phyloP scores from a whole-genome alignment of 2,113 vertebrate species.

The Pachyramphus minor region DNA sequence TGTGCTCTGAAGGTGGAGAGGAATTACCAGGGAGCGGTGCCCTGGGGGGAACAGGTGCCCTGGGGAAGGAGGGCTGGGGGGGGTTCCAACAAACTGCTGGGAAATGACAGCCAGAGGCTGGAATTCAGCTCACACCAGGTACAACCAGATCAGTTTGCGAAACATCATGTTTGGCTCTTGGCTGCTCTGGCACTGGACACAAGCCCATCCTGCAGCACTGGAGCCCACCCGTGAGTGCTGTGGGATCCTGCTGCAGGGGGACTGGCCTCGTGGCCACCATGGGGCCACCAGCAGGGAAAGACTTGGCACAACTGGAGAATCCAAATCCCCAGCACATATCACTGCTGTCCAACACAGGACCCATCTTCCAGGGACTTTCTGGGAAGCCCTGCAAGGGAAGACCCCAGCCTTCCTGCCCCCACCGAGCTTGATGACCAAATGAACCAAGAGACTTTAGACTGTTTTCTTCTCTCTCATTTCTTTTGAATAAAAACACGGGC shows the following conservation, averaged over 20 bases:
- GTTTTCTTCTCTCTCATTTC: not conserved
- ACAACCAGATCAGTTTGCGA: not conserved
- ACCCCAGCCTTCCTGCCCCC: not conserved
- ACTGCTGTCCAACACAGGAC: not conserved
- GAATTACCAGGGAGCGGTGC: rapidly evolving
- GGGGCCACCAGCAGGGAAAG: not conserved
- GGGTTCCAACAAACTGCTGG: not conserved
- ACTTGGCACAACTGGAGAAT: not conserved
- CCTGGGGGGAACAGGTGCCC: rapidly evolving
- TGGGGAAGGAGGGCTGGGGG: not conserved
- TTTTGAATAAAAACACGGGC: not conserved
- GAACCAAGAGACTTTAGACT: rapidly evolving
- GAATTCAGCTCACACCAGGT: not conserved
- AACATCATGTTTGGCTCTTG: rapidly evolving
- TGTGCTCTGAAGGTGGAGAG: rapidly evolving
- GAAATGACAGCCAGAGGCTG: not conserved
- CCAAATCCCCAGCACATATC: not conserved
- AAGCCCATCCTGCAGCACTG: not conserved
- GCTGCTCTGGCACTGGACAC: rapidly evolving
- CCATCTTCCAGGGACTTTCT: not conserved
- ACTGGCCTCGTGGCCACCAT: not conserved
- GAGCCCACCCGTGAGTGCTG: rapidly evolving
- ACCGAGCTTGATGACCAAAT: rapidly evolving
- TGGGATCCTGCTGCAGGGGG: rapidly evolving
- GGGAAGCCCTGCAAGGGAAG: not conserved